A percentile compares a stretch with the other conserved stretches of the same genome.
These are phyloP conservation scores for Parnassius smintheus DNA, from an alignment of 2,888 invertebrate species.

Conservation along the genomic window DNA sequence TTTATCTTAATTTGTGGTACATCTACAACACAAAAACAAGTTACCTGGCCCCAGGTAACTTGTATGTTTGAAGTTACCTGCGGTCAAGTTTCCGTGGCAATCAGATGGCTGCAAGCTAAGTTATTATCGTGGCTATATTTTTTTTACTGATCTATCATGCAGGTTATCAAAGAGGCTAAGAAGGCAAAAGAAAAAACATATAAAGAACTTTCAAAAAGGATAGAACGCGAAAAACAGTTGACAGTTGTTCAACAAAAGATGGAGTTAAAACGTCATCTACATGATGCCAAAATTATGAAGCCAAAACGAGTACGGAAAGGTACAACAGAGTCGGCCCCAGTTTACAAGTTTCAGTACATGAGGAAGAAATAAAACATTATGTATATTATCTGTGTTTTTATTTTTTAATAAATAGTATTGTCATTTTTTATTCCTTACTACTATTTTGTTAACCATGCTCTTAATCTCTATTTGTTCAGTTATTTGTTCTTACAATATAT, in stretches of 20 bases:
- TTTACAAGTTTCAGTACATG: conserved; percentile 90
- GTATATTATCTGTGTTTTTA: conserved; percentile 25
- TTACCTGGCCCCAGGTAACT: too few relatives aligned
- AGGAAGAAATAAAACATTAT: conserved; percentile 85
- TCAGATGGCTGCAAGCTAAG: too few relatives aligned
- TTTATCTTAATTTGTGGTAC: too few relatives aligned
- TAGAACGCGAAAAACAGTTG: conserved; percentile 88
- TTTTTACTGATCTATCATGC: conserved; percentile 28
- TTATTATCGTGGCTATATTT: neutral
- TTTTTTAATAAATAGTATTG: conserved; percentile 40
- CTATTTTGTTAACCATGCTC: conserved; percentile 25
- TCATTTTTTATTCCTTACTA: conserved; percentile 25
- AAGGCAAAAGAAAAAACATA: conserved; percentile 84
- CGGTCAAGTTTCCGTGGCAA: too few relatives aligned
- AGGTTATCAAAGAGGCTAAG: conserved; percentile 73
- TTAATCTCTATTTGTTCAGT: conserved; percentile 12
- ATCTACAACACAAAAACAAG: too few relatives aligned
- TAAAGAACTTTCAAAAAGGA: conserved; percentile 87
- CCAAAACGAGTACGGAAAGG: conserved; percentile 84
- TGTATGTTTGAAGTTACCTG: too few relatives aligned
- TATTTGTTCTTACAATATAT: conserved; percentile 21
- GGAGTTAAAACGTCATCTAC: conserved; percentile 85
- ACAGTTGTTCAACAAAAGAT: conserved; percentile 89
- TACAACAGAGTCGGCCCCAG: conserved; percentile 85
- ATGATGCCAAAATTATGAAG: conserved; percentile 83